A percentile compares a stretch with the other conserved stretches of the same genome.
Conservation (phyloP, 2,888 invertebrate species). For the Hypolimnas misippus region DNA sequence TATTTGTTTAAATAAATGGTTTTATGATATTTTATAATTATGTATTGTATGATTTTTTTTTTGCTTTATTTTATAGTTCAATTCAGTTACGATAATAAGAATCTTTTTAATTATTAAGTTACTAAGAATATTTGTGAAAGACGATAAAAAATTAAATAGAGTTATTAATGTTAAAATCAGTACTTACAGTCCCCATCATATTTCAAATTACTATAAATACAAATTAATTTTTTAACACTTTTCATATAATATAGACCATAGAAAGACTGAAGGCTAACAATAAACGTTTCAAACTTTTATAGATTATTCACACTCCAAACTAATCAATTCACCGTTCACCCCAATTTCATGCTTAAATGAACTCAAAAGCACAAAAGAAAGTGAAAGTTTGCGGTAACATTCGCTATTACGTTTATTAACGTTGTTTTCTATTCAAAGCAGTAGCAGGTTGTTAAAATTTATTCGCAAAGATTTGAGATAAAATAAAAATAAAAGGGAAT, state of each 20-base stretch:
- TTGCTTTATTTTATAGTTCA: too few relatives aligned
- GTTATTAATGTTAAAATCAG: background rate
- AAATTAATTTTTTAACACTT: slow-evolving; percentile 2
- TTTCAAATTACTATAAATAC: background rate
- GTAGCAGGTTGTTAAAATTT: background rate
- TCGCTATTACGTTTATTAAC: slow-evolving; percentile 21
- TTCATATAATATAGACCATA: too few relatives aligned
- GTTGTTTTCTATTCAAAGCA: background rate
- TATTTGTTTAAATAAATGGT: too few relatives aligned
- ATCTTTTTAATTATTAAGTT: background rate
- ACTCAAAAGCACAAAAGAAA: slow-evolving; percentile 59
- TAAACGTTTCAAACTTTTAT: slow-evolving; percentile 32
- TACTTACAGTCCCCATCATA: slow-evolving; percentile 35
- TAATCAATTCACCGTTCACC: slow-evolving; percentile 31
- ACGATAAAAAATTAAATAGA: background rate
- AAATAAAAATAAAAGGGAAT: background rate
- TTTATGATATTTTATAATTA: too few relatives aligned
- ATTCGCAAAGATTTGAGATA: background rate
- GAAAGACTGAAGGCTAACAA: slow-evolving; percentile 19
- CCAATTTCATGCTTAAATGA: slow-evolving; percentile 70
- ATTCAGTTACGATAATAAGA: too few relatives aligned
- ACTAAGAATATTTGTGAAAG: background rate
- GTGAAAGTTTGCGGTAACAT: slow-evolving; percentile 47
- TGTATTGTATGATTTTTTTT: too few relatives aligned
- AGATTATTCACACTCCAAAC: slow-evolving; percentile 30